These are phyloP conservation scores for Darevskia mixta DNA, from an alignment of 2,797 vertebrate species.

Conservation along the genomic window DNA sequence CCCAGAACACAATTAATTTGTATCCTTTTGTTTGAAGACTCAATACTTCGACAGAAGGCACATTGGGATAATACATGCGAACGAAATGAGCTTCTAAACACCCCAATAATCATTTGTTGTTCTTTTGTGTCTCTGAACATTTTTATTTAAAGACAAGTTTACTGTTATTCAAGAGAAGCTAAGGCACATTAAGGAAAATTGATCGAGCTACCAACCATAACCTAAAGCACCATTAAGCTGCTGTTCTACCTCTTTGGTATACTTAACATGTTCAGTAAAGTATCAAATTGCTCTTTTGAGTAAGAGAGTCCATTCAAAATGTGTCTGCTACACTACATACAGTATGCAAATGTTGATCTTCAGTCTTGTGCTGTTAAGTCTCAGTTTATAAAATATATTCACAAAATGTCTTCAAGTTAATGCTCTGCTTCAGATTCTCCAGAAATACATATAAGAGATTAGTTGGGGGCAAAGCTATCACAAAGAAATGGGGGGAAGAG, in stretches of 20 bases:
- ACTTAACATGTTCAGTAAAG: constrained; percentile 69
- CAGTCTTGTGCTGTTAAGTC: constrained; percentile 33
- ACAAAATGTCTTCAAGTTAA: constrained; percentile 27
- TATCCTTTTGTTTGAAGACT: not conserved
- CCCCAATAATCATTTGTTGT: not conserved
- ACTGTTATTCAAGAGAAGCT: constrained; percentile 65
- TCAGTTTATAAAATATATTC: constrained; percentile 41
- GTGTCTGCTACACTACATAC: constrained; percentile 62
- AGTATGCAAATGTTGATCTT: constrained; percentile 46
- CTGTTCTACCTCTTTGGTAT: constrained; percentile 69
- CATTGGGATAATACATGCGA: not conserved
- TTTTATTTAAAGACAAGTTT: constrained; percentile 52
- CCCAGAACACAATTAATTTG: not conserved
- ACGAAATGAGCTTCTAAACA: not conserved
- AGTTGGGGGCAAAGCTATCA: constrained; percentile 31
- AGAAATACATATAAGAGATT: constrained; percentile 31
- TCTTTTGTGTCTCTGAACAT: constrained; percentile 43
- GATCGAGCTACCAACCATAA: constrained; percentile 63
- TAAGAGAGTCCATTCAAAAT: constrained; percentile 63
- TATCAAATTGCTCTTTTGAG: constrained; percentile 70
- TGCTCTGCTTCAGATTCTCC: constrained; percentile 22
- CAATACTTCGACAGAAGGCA: not conserved
- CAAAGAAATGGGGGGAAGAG: not conserved
- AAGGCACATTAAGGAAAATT: constrained; percentile 51
- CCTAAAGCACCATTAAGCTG: constrained; percentile 70